Evolutionary conservation across 2,797 vertebrate genomes (phyloP).

Genomic region (Labroides dimidiatus): DNA sequence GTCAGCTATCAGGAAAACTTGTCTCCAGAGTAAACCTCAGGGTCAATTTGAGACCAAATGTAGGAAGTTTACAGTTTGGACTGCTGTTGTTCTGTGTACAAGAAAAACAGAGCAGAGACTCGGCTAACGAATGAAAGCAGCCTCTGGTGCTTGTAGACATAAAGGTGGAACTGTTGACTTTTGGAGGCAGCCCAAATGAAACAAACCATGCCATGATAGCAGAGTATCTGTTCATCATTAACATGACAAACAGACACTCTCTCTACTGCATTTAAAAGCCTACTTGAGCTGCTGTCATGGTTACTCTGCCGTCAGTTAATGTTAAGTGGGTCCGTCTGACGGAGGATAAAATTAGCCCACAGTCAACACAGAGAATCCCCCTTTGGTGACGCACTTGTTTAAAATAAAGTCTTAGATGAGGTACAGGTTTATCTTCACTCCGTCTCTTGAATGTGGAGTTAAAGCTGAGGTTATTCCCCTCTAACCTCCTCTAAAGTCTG

Average conservation of each 20-base stretch:
- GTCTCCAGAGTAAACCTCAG: neutral
- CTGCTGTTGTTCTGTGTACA: neutral
- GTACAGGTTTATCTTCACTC: neutral
- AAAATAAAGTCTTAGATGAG: slow-evolving; percentile 4
- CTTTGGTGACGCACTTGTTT: neutral
- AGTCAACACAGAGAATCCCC: neutral
- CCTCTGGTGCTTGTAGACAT: no score
- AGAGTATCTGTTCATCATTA: neutral
- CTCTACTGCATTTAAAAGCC: slow-evolving; percentile 2
- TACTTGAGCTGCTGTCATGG: slow-evolving; percentile 10
- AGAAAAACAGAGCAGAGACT: neutral
- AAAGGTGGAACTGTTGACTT: no score
- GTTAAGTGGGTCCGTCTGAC: slow-evolving; percentile 36
- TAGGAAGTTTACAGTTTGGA: neutral
- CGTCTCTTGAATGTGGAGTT: slow-evolving; percentile 12
- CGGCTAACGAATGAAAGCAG: neutral
- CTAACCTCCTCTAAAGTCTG: slow-evolving; percentile 40
- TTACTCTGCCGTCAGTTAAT: slow-evolving; percentile 12
- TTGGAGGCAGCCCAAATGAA: no score
- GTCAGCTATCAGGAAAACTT: neutral
- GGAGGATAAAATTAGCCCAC: neutral
- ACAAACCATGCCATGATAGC: no score
- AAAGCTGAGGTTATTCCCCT: slow-evolving; percentile 25
- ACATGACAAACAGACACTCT: neutral
- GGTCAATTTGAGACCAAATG: neutral